Conservation (phyloP, 2,797 vertebrate genomes). For the Rhadinocentrus ornatus region DNA sequence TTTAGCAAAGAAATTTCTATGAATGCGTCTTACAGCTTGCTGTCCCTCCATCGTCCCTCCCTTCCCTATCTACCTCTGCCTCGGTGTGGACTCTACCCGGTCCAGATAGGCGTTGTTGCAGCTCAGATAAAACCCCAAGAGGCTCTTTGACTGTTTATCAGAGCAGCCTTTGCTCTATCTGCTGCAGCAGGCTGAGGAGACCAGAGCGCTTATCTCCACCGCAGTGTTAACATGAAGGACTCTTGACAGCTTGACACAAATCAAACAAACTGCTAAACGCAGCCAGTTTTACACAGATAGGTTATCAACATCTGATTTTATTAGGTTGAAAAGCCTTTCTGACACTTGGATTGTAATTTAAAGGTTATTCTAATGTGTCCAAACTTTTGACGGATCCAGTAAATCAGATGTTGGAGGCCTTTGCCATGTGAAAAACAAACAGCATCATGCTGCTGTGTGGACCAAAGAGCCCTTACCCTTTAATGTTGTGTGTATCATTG, state of each 20-base stretch:
- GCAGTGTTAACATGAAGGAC: constrained; percentile 19
- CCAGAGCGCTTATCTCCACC: constrained; percentile 39
- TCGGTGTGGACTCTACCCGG: constrained; percentile 1
- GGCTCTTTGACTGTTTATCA: constrained; percentile 35
- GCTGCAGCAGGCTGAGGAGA: constrained; percentile 27
- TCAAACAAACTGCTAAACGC: background rate
- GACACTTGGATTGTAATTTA: background rate
- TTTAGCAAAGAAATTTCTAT: background rate
- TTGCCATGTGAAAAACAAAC: no score
- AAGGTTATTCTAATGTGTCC: background rate
- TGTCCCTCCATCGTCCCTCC: background rate
- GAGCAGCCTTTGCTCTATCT: constrained; percentile 36
- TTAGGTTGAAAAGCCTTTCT: background rate
- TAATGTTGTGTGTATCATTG: no score
- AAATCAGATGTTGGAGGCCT: background rate
- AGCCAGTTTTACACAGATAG: background rate
- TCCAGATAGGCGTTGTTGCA: constrained; percentile 21
- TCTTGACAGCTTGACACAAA: constrained; percentile 1
- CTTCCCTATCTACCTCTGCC: constrained; percentile 2
- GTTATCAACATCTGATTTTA: background rate
- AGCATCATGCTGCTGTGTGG: no score
- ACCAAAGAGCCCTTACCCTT: no score
- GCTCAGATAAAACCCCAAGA: constrained; percentile 45
- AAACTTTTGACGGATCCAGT: background rate
- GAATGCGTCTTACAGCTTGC: background rate